Percentiles rank a stretch among this genome's conserved stretches.
Evolutionary conservation across 2,113 vertebrate genomes (phyloP).

Genomic region (Capreolus pygargus): DNA sequence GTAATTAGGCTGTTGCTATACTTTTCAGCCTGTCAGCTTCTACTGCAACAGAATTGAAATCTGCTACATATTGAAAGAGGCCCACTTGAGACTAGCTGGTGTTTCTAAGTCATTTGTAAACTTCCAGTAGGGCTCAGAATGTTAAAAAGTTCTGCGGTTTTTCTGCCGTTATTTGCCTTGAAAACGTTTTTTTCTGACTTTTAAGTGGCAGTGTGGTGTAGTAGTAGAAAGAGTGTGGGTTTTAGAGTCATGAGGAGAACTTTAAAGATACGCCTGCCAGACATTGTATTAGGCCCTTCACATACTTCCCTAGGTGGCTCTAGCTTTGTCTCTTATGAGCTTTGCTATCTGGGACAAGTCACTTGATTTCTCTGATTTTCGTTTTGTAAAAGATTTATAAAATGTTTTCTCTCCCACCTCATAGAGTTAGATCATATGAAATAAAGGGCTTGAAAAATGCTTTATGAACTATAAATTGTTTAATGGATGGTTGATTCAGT

Average conservation of each 20-base stretch:
- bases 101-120: slow-evolving; percentile 35
- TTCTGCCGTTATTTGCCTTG: background rate
- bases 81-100: background rate
- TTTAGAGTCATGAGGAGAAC: background rate
- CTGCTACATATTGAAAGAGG: slow-evolving; percentile 25
- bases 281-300: background rate
- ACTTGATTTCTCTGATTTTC: background rate
- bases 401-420: background rate
- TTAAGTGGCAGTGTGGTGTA: background rate
- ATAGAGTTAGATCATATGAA: slow-evolving; percentile 5
- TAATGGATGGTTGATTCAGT: background rate
- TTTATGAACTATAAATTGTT: background rate
- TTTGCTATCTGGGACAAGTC: background rate
- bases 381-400: background rate
- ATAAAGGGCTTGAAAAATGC: background rate
- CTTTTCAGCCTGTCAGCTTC: slow-evolving; percentile 44
- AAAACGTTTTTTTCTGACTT: slow-evolving; percentile 3
- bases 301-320: background rate
- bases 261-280: background rate
- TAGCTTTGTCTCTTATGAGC: background rate
- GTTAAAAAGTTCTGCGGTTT: slow-evolving; percentile 8
- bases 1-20: slow-evolving; percentile 30
- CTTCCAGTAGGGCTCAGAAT: background rate
- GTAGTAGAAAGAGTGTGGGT: background rate
- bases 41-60: slow-evolving; percentile 36